A percentile compares a stretch with the other conserved stretches of the same genome.
Evolutionary conservation across 2,113 vertebrate species (phyloP).

Genomic region (Sitta europaea): DNA sequence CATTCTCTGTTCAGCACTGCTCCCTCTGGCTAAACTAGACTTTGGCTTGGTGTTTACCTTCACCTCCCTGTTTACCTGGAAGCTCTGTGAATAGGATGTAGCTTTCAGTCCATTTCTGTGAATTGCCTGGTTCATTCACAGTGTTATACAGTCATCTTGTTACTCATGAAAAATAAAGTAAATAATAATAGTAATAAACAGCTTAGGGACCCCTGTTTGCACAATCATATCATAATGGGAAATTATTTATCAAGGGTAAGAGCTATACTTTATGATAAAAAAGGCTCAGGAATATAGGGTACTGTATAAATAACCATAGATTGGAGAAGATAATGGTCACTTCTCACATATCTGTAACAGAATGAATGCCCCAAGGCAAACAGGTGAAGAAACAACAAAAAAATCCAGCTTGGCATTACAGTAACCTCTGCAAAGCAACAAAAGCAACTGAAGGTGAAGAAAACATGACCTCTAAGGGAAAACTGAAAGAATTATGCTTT

Average conservation of each 20-base stretch:
- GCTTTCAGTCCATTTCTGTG: neutral
- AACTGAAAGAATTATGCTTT: slow-evolving; percentile 25
- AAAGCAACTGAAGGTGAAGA: neutral
- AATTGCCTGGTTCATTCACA: neutral
- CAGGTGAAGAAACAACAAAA: slow-evolving; percentile 29
- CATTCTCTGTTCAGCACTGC: neutral
- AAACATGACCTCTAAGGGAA: slow-evolving; percentile 31
- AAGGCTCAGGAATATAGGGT: neutral
- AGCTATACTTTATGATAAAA: slow-evolving; percentile 11
- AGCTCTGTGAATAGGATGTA: neutral
- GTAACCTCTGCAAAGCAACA: slow-evolving; percentile 10
- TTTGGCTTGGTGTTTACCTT: neutral
- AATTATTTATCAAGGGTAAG: slow-evolving; percentile 40
- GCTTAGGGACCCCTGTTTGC: neutral
- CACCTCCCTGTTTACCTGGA: neutral
- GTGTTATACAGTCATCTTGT: neutral
- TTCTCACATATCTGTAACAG: neutral
- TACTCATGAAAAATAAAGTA: slow-evolving; percentile 11
- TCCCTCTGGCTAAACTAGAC: neutral
- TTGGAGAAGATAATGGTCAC: slow-evolving; percentile 36
- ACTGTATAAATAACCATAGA: slow-evolving; percentile 15
- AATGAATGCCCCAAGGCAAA: neutral
- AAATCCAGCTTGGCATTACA: neutral
- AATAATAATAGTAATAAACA: slow-evolving; percentile 17
- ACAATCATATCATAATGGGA: neutral